Percentiles rank a stretch among this genome's conserved stretches.
phyloP scores from a whole-genome alignment of 2,113 vertebrate genomes.

The Vulpes lagopus region DNA sequence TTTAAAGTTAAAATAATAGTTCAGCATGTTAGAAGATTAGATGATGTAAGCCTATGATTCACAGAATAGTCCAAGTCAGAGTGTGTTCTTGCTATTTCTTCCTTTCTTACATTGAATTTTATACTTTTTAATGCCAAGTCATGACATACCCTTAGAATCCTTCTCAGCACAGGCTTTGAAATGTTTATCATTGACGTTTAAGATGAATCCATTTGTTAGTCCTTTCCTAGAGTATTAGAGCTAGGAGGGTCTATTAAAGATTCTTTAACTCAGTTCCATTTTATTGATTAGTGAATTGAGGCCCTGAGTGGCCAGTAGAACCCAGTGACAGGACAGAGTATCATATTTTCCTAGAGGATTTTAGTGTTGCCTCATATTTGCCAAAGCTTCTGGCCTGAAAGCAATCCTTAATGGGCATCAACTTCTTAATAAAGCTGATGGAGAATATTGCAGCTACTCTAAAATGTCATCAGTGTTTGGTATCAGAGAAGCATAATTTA shows the following conservation, averaged over 20 bases:
- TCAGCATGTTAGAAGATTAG: neutral
- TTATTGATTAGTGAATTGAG: neutral
- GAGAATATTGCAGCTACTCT: neutral
- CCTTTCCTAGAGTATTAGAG: neutral
- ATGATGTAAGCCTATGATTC: neutral
- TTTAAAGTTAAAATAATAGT: neutral
- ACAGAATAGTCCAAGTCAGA: neutral
- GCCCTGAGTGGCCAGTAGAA: neutral
- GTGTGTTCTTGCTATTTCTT: neutral
- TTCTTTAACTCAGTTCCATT: constrained; percentile 19
- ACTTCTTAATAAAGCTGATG: neutral
- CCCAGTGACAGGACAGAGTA: neutral
- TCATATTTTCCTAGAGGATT: constrained; percentile 17
- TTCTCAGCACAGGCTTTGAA: neutral
- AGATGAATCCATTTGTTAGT: neutral
- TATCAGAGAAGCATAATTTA: neutral
- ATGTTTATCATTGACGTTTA: neutral
- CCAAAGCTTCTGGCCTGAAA: neutral
- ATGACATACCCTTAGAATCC: neutral
- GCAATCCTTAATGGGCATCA: neutral
- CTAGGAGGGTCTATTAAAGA: neutral
- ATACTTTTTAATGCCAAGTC: neutral
- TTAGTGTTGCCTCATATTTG: constrained; percentile 15
- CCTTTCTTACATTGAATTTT: neutral
- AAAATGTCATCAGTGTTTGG: constrained; percentile 17